Base-by-base conservation (phyloP, 1,140 invertebrate species). In the Drosophila auraria region DNA sequence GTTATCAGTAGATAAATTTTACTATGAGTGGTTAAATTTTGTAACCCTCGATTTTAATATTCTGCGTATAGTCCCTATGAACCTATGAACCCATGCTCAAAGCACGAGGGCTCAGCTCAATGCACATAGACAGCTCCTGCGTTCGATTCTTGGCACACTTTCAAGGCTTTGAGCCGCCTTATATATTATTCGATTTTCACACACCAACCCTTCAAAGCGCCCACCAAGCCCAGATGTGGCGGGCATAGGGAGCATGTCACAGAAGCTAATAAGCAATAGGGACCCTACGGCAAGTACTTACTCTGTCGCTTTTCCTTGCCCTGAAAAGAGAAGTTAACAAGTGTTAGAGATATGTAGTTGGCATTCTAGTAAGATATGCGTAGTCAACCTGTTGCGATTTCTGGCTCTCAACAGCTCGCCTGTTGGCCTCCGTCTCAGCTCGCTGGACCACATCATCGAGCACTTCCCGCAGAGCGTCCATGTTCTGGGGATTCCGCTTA, bases 371-470 rank as follows among this genome's bases (percentile, higher is more conserved):
- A 3, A 59, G 50, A 36, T 36, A 53, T 51, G 27, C 7, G 27
- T 71, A 68, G 63, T 65, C 74, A 79, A 92, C 92, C 92, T 92
- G 92, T 92, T 92, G 92, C 92, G 77, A 92, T 73, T 86, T 91
- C 25, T 82, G 77, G 64, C 49, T 38, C 33, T 84, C 83, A 8
- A 79, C 33, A 56, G 78, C 68, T 51, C 86, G 78, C 30, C 81
- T 87, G 27, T 81, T 86, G 53, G 89, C 91, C 68, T 92, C 92
- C 42, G 78, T 57, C 79, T 92, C 91, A 33, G 92, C 92, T 17
- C 81, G 91, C 57, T 80, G 71, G 40, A 92, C 76, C 54, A 92
- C 92, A 65, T 92, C 92, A 60, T 92, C 91, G 20, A 92, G 91
- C 61, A 89, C 91, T 12, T 89, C 89, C 53, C 79, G 63, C 63